Percentiles rank a stretch among this genome's conserved stretches.
Evolutionary conservation across 2,888 invertebrate genomes (phyloP).

Genomic region (Drosophila recens): DNA sequence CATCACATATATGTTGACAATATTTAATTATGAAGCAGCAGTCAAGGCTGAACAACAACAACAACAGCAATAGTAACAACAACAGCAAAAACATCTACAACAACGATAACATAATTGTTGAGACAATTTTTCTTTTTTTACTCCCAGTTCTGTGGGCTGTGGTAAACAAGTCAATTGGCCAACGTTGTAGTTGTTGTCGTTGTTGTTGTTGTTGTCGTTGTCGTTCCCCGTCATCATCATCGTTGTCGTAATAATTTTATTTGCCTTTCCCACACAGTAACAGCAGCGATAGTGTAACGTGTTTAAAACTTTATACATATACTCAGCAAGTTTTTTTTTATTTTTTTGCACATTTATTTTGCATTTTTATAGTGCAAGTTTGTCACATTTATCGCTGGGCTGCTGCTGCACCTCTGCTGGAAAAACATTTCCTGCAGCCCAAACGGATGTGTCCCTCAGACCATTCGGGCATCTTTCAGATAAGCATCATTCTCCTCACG

Average conservation of each 20-base stretch:
- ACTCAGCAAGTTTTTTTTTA: conserved; percentile 10
- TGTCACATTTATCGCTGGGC: conserved; percentile 70
- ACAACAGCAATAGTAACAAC: conserved; percentile 24
- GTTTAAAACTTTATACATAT: conserved; percentile 17
- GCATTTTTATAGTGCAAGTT: conserved; percentile 63
- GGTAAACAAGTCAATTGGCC: conserved; percentile 57
- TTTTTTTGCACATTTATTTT: conserved; percentile 58
- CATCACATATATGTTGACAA: conserved; percentile 65
- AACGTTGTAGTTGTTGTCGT: conserved; percentile 14
- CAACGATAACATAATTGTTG: conserved; percentile 51
- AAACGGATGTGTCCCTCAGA: conserved; percentile 63
- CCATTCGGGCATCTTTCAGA: conserved; percentile 40
- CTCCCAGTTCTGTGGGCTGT: conserved; percentile 50
- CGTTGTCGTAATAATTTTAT: conserved; percentile 68
- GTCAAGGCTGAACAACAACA: conserved; percentile 35
- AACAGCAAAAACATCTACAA: conserved; percentile 30
- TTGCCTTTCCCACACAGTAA: conserved; percentile 70
- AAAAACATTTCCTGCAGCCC: conserved; percentile 67
- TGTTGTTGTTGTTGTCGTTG: conserved; percentile 7
- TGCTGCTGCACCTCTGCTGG: conserved; percentile 48
- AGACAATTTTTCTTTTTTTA: conserved; percentile 16
- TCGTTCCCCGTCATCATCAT: conserved; percentile 32
- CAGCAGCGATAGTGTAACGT: conserved; percentile 8
- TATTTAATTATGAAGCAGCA: conserved; percentile 73
- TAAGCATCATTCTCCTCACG: conserved; percentile 54